Evolutionary conservation across 2,888 invertebrate species (phyloP), one percentile per base, ranked within the genome.

Genomic region (Junonia oenone): DNA sequence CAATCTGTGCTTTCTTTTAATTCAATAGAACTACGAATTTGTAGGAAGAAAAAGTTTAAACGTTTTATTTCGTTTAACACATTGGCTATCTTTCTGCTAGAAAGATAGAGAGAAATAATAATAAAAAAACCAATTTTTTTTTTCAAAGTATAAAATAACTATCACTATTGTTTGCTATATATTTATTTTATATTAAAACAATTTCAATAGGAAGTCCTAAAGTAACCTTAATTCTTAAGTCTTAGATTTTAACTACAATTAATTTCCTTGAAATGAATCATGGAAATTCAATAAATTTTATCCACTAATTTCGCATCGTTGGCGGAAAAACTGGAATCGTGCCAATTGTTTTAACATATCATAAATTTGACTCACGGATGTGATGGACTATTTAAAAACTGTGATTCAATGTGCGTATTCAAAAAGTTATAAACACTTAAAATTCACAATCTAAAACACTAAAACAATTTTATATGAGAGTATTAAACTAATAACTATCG

Each of bases 1-100:
- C 27, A 58, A 50, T 45, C 47, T 45, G 22, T 5, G 15, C 47
- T 57, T 51, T 59, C 45, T 45, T 45, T 51, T 43, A 43, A 43
- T 43, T 26, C 26, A 43, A 43, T 43, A 43, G 6, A 43, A 43
- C 13, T 26, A 22, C 8, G 6, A 43, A 43, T 13, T 6, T 15
- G 9, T 22, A 13, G 1, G 26, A 26, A 9, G 17, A 11, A 43
- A 43, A 43, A 11, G 6, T 43, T 26, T 43, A 1, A 11, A 13
- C 35, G 2, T 2, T 13, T 26, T 43, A 13, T 43, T 26, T 26
- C 8, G 6, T 43, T 26, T 26, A 26, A 43, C n/a, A n/a, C 31
- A 2, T n/a, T 15, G 6, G 1, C 11, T 3, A 5, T 15, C n/a
- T n/a, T n/a, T n/a, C n/a, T n/a, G n/a, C n/a, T n/a, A n/a, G n/a